A percentile compares a stretch with the other conserved stretches of the same genome.
Conservation (phyloP, 2,113 vertebrate genomes). For the Erythrocercus mccallii region DNA sequence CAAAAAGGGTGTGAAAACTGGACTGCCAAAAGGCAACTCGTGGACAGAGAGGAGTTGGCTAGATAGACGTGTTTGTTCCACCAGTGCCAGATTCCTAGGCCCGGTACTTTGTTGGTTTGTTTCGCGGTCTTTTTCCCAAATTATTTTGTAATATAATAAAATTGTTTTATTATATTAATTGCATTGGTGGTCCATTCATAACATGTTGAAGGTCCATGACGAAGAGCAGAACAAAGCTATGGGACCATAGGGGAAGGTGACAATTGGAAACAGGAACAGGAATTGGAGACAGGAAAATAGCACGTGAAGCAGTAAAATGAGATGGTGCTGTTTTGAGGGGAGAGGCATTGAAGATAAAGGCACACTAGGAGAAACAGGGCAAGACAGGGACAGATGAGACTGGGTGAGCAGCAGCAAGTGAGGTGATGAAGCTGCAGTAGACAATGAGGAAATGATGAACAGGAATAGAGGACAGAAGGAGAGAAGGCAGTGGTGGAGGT, state of each 20-base stretch:
- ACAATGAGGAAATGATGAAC: neutral
- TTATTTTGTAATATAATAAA: too few species aligned
- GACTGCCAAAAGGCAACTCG: too few species aligned
- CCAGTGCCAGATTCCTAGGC: too few species aligned
- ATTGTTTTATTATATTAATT: too few species aligned
- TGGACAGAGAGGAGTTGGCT: too few species aligned
- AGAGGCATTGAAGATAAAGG: neutral
- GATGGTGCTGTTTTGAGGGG: neutral
- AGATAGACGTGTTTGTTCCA: too few species aligned
- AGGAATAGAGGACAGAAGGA: neutral
- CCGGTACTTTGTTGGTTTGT: too few species aligned
- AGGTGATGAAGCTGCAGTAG: neutral
- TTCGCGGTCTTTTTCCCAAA: too few species aligned
- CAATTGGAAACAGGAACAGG: too few species aligned
- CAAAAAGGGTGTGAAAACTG: too few species aligned
- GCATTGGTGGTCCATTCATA: too few species aligned
- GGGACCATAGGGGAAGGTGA: neutral
- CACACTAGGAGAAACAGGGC: neutral
- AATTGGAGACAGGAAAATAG: neutral
- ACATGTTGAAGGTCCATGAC: neutral
- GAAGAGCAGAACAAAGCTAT: neutral
- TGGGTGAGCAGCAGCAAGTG: neutral
- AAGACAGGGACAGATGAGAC: neutral
- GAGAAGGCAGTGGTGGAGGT: neutral
- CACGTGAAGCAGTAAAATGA: neutral